Conservation (phyloP, 2,113 vertebrate species). For the Eolophus roseicapilla region DNA sequence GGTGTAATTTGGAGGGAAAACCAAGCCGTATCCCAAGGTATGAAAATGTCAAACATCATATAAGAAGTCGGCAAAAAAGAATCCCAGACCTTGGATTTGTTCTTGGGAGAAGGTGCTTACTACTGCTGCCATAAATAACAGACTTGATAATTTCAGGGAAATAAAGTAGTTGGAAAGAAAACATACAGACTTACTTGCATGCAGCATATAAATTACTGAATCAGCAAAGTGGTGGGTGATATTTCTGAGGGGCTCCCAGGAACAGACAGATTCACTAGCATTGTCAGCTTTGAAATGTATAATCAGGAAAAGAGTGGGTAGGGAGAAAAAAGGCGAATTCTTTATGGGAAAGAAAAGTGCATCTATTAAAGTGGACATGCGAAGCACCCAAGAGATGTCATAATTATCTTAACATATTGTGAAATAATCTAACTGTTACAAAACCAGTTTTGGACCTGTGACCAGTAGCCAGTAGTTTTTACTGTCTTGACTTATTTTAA, state of each 20-base stretch:
- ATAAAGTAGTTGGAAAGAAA: neutral
- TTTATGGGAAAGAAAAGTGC: neutral
- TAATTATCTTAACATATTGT: neutral
- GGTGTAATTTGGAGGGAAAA: neutral
- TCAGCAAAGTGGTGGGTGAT: neutral
- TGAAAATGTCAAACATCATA: neutral
- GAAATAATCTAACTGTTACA: neutral
- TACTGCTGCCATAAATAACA: neutral
- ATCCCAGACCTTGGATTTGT: neutral
- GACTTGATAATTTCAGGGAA: neutral
- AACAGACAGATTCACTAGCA: rapidly evolving
- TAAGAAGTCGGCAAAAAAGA: neutral
- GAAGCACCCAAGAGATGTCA: neutral
- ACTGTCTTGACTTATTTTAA: neutral
- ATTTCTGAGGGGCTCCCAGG: neutral
- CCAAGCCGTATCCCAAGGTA: neutral
- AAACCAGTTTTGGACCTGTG: neutral
- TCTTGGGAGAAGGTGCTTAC: neutral
- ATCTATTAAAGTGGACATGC: neutral
- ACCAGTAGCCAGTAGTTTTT: neutral
- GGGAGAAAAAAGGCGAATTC: neutral
- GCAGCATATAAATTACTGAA: neutral
- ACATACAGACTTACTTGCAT: neutral
- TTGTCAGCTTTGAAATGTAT: neutral
- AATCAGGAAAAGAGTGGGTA: rapidly evolving